These are phyloP conservation scores for Sebastolobus alascanus DNA, from an alignment of 2,797 vertebrate species.

Conservation along the genomic window DNA sequence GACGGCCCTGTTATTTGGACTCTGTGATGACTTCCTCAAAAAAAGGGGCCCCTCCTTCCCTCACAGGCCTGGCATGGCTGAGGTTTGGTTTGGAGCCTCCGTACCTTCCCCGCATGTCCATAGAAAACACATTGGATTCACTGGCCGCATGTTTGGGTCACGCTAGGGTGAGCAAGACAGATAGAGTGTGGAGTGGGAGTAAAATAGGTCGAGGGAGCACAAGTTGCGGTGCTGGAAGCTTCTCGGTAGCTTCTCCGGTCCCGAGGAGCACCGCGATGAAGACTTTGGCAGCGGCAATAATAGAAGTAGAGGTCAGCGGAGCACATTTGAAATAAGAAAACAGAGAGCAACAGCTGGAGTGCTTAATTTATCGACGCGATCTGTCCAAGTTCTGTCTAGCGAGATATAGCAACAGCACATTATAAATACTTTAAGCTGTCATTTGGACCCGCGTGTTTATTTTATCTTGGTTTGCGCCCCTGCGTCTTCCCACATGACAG, in stretches of 20 bases:
- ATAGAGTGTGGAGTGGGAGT: conserved; percentile 74
- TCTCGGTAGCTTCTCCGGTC: conserved; percentile 57
- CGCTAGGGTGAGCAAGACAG: conserved; percentile 78
- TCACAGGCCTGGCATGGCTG: conserved; percentile 79
- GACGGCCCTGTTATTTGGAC: conserved; percentile 84
- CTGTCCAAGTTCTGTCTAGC: conserved; percentile 51
- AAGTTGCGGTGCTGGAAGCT: conserved; percentile 62
- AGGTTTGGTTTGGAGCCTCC: conserved; percentile 83
- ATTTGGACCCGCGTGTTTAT: conserved; percentile 58
- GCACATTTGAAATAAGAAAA: conserved; percentile 53
- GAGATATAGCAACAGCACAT: conserved; percentile 44
- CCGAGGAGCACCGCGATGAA: conserved; percentile 39
- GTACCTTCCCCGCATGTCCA: conserved; percentile 76
- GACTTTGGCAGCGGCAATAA: conserved; percentile 55
- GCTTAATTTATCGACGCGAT: conserved; percentile 56
- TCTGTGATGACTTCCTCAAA: conserved; percentile 82
- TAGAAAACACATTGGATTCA: conserved; percentile 72
- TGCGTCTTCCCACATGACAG: conserved; percentile 44
- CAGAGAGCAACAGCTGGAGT: conserved; percentile 52
- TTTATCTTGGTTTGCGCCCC: conserved; percentile 53
- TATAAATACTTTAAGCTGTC: conserved; percentile 55
- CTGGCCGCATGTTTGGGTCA: conserved; percentile 80
- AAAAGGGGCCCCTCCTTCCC: conserved; percentile 75
- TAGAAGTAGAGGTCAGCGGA: conserved; percentile 48
- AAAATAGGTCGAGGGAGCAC: conserved; percentile 57